These are phyloP conservation scores for Epirrhoe alternata DNA, from an alignment of 2,888 invertebrate species.

Conservation along the genomic window DNA sequence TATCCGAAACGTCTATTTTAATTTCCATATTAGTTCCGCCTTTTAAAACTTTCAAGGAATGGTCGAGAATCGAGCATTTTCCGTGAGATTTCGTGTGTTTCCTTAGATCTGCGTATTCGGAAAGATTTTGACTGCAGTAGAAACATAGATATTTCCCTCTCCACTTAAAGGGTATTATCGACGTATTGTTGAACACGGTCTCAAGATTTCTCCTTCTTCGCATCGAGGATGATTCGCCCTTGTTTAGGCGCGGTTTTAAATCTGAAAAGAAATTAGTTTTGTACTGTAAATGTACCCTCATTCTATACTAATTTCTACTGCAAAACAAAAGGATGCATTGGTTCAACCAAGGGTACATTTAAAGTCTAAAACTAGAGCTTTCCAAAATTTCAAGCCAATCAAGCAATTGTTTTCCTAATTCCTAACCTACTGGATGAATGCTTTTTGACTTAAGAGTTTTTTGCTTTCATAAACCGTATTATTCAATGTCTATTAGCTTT, in stretches of 20 bases:
- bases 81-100: constrained; percentile 75
- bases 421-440: too few species aligned
- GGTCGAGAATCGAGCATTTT: constrained; percentile 68
- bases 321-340: constrained; percentile 31
- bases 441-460: too few species aligned
- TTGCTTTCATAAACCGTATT: too few species aligned
- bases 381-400: constrained; percentile 1
- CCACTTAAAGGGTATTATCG: constrained; percentile 80
- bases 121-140: constrained; percentile 73
- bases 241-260: constrained; percentile 70
- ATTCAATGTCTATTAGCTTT: too few species aligned
- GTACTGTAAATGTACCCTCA: constrained; percentile 80
- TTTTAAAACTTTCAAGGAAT: constrained; percentile 74
- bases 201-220: constrained; percentile 74
- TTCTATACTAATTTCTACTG: constrained; percentile 45
- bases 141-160: constrained; percentile 79
- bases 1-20: constrained; percentile 73
- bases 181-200: constrained; percentile 76
- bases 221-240: constrained; percentile 75
- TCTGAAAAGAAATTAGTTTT: constrained; percentile 70
- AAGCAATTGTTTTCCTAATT: too few species aligned
- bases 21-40: constrained; percentile 80
- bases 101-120: constrained; percentile 65
- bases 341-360: constrained; percentile 65
- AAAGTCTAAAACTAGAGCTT: constrained; percentile 51